A percentile compares a stretch with the other conserved stretches of the same genome.
phyloP scores from a whole-genome alignment of 1,140 invertebrate species.

The Aphaenogaster floridana region DNA sequence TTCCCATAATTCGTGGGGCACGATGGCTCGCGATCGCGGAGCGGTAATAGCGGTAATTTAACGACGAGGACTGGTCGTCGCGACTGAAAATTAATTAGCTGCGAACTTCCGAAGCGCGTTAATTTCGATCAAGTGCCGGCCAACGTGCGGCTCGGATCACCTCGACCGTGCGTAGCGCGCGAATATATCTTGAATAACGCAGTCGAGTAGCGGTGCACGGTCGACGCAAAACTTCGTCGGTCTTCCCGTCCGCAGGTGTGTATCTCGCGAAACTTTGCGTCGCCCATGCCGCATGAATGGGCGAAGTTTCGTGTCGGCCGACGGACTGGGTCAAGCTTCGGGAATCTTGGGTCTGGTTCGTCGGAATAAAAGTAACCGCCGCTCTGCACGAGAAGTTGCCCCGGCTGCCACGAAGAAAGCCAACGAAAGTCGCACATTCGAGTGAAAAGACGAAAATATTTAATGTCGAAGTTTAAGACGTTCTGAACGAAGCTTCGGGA shows the following conservation, averaged over 20 bases:
- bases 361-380: conserved; percentile 10
- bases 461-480: neutral
- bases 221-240: conserved; percentile 19
- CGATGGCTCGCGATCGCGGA: neutral
- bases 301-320: conserved; percentile 17
- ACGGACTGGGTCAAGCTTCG: conserved; percentile 29
- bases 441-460: neutral
- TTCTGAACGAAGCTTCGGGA: neutral
- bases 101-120: neutral
- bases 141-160: neutral
- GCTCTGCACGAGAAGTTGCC: neutral
- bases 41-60: neutral
- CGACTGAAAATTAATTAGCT: conserved; percentile 36
- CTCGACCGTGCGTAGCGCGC: neutral
- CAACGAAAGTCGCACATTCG: neutral
- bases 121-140: conserved; percentile 44
- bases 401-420: neutral
- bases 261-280: conserved; percentile 44
- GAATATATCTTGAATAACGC: conserved; percentile 63
- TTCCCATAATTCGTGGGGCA: neutral
- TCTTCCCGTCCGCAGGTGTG: neutral
- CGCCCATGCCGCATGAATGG: conserved; percentile 10
- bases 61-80: neutral
- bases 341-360: neutral
- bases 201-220: neutral